Percentiles rank a stretch among this genome's conserved stretches.
phyloP scores from a whole-genome alignment of 2,888 invertebrate genomes.

The Drosophila macrospina region DNA sequence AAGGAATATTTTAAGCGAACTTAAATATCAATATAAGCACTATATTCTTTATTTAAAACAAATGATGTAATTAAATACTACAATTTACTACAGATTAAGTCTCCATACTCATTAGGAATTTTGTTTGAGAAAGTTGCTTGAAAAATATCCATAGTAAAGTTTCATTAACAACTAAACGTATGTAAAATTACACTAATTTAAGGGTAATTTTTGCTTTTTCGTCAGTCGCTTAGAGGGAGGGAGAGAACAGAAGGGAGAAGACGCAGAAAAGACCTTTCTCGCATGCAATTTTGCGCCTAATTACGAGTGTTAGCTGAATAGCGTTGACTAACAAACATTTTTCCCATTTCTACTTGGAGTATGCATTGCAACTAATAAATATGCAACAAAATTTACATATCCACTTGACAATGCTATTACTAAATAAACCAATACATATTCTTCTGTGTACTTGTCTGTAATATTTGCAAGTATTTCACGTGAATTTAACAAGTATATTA shows the following conservation, averaged over 20 bases:
- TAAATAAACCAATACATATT: neutral
- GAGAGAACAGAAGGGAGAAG: neutral
- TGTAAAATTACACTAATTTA: neutral
- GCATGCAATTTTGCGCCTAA: neutral
- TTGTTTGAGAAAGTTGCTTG: too few species aligned
- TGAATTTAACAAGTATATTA: neutral
- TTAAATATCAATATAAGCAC: too few species aligned
- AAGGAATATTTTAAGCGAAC: too few species aligned
- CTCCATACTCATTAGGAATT: too few species aligned
- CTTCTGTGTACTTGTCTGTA: neutral
- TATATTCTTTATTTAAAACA: too few species aligned
- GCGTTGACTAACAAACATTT: neutral
- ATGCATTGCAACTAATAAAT: constrained; percentile 31
- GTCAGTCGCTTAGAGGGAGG: neutral
- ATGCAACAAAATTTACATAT: constrained; percentile 26
- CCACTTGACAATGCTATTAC: neutral
- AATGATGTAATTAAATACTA: too few species aligned
- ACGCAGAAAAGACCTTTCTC: neutral
- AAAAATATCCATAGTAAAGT: too few species aligned
- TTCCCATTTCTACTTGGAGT: neutral
- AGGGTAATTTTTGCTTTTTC: neutral
- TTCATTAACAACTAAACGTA: too few species aligned
- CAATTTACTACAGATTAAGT: too few species aligned
- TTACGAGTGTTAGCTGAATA: neutral
- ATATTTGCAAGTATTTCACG: neutral